phyloP scores from a whole-genome alignment of 2,888 invertebrate species.

The Furcula furcula region DNA sequence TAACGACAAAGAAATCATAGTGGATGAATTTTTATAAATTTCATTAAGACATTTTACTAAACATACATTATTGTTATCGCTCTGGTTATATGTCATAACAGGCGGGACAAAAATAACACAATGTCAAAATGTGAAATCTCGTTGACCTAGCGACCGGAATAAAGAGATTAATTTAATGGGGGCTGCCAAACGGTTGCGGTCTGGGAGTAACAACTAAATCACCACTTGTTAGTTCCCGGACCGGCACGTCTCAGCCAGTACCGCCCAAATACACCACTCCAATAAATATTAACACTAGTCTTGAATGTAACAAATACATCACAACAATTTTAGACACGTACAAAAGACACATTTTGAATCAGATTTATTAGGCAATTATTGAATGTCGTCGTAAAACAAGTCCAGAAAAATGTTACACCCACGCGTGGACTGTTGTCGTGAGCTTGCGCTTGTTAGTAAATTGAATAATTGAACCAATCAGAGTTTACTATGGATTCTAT shows the following conservation, averaged over 20 bases:
- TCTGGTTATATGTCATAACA: too few species aligned
- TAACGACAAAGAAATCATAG: too few species aligned
- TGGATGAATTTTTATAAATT: too few species aligned
- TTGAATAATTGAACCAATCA: constrained; percentile 62
- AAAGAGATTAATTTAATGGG: constrained; percentile 30
- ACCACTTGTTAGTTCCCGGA: constrained; percentile 21
- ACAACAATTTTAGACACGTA: constrained; percentile 1
- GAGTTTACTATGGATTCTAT: constrained; percentile 48
- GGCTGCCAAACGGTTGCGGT: constrained; percentile 34
- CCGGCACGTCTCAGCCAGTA: constrained; percentile 4
- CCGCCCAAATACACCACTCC: constrained; percentile 4
- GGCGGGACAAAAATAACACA: too few species aligned
- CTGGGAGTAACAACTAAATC: constrained; percentile 40
- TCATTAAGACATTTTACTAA: too few species aligned
- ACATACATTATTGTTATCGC: too few species aligned
- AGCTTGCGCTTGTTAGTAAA: constrained; percentile 42
- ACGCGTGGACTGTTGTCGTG: constrained; percentile 38
- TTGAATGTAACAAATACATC: background rate
- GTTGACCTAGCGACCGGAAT: constrained; percentile 26
- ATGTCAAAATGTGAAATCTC: constrained; percentile 18
- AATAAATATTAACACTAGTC: constrained; percentile 9
- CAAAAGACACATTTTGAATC: constrained; percentile 1
- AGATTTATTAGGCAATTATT: constrained; percentile 19
- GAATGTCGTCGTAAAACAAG: constrained; percentile 22
- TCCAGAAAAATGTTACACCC: constrained; percentile 30